Conservation (phyloP, 1,140 invertebrate genomes). For the Drosophila saltans region DNA sequence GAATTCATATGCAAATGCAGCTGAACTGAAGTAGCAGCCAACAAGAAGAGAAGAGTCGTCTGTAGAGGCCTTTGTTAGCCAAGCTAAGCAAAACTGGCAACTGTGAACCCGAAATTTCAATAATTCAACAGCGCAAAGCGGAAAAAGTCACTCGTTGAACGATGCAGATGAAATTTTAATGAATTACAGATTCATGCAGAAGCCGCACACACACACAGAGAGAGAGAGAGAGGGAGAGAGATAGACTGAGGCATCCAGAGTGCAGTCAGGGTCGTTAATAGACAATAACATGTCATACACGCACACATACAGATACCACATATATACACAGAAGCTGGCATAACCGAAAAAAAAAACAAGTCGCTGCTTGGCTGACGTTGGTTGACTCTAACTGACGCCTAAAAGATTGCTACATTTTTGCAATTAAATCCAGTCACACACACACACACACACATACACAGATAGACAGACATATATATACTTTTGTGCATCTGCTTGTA, state of each 20-base stretch:
- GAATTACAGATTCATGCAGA: constrained; percentile 79
- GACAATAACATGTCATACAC: constrained; percentile 68
- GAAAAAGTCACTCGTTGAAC: constrained; percentile 82
- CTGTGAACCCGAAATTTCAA: constrained; percentile 78
- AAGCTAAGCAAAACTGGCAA: constrained; percentile 64
- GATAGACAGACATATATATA: not conserved
- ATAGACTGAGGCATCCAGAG: constrained; percentile 23
- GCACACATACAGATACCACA: constrained; percentile 15
- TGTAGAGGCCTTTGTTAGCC: constrained; percentile 45
- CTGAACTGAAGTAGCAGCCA: constrained; percentile 28
- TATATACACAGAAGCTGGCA: constrained; percentile 46
- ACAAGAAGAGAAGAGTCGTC: not conserved
- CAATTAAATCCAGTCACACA: constrained; percentile 68
- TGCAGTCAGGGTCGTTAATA: constrained; percentile 65
- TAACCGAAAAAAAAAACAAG: constrained; percentile 54
- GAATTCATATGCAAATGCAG: constrained; percentile 78
- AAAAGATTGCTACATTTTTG: constrained; percentile 80
- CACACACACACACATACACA: constrained; percentile 23
- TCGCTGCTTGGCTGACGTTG: constrained; percentile 9
- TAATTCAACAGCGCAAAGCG: constrained; percentile 81
- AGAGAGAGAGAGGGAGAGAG: no score
- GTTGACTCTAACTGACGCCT: constrained; percentile 48
- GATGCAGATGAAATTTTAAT: constrained; percentile 82
- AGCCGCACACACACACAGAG: constrained; percentile 48
- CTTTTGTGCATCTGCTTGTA: constrained; percentile 27